Percentiles rank a stretch among this genome's conserved stretches.
Conservation (phyloP, 1,140 invertebrate genomes). For the Panulirus ornatus region DNA sequence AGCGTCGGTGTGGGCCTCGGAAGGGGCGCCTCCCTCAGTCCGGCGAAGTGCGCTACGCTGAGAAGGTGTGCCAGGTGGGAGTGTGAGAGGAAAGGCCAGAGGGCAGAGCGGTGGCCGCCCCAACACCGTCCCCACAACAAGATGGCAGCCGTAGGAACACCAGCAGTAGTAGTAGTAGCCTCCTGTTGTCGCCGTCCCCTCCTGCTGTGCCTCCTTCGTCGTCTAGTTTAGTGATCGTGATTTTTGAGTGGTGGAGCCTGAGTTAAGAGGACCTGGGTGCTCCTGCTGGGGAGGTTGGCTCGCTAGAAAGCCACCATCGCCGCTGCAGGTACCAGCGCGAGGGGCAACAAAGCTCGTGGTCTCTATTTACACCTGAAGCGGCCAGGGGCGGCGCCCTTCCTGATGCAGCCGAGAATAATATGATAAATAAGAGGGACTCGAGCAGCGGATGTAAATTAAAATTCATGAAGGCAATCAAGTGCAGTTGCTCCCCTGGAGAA, state of each 20-base stretch:
- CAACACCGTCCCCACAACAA: constrained; percentile 24
- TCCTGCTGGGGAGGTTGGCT: neutral
- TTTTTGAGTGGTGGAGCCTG: neutral
- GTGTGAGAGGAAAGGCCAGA: constrained; percentile 11
- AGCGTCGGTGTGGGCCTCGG: constrained; percentile 32
- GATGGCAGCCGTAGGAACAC: too few relatives aligned
- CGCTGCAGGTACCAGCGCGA: neutral
- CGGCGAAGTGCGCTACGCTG: constrained; percentile 46
- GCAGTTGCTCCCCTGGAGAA: constrained; percentile 5
- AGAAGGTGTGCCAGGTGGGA: constrained; percentile 49
- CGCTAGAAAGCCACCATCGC: neutral
- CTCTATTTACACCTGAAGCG: neutral
- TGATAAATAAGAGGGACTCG: neutral
- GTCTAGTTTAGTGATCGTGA: constrained; percentile 3
- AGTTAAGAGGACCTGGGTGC: neutral
- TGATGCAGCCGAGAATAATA: neutral
- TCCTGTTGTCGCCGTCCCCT: neutral
- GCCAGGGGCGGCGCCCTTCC: neutral
- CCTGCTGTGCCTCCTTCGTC: constrained; percentile 2
- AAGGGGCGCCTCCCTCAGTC: constrained; percentile 33
- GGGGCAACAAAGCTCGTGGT: neutral
- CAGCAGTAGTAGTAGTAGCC: neutral
- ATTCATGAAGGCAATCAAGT: neutral
- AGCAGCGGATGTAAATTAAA: neutral
- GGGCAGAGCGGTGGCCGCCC: constrained; percentile 33